These are phyloP conservation scores for Lepidonotus clava DNA, from an alignment of 2,888 invertebrate species.

Conservation along the genomic window DNA sequence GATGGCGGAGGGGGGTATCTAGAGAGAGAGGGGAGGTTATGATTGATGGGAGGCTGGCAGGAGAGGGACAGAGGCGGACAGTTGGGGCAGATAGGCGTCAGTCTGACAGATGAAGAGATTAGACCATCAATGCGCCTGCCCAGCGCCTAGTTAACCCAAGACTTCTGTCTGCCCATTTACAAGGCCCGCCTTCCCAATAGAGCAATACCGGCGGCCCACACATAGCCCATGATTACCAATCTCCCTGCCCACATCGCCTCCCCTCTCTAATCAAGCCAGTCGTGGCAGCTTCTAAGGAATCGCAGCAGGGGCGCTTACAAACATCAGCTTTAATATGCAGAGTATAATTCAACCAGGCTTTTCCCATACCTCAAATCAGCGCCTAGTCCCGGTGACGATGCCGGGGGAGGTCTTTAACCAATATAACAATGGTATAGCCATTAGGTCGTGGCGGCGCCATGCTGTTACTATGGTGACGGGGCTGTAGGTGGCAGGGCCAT, in stretches of 20 bases:
- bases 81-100: conserved; percentile 19
- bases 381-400: too few species aligned
- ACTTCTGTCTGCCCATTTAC: conserved; percentile 1
- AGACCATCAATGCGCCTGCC: neutral
- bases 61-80: neutral
- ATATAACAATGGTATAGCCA: neutral
- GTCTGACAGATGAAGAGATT: conserved; percentile 50
- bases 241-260: neutral
- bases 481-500: neutral
- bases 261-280: neutral
- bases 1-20: too few species aligned
- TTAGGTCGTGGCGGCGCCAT: neutral
- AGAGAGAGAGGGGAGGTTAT: conserved; percentile 2
- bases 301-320: too few species aligned
- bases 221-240: conserved; percentile 14
- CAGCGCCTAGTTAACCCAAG: conserved; percentile 27
- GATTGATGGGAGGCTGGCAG: neutral
- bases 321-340: conserved; percentile 10
- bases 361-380: neutral
- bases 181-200: neutral
- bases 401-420: neutral
- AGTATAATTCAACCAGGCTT: neutral
- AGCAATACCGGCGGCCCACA: neutral
- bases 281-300: too few species aligned
- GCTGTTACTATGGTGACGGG: conserved; percentile 14